These are phyloP conservation scores for Coelopa frigida DNA, from an alignment of 1,140 invertebrate genomes.

Conservation along the genomic window DNA sequence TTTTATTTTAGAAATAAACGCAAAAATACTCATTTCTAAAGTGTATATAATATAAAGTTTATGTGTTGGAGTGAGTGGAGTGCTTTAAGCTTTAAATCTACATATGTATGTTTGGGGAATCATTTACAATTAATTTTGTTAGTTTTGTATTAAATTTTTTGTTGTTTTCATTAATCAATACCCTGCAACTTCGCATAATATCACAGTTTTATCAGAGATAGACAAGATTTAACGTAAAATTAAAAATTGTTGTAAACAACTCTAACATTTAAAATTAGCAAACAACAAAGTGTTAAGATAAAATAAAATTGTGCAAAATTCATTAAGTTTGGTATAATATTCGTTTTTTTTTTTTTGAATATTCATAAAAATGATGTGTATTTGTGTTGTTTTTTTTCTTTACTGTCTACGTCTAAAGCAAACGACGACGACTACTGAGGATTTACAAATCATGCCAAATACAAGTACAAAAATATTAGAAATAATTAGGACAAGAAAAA, in stretches of 20 bases:
- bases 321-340: conserved; percentile 8
- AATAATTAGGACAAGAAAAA: too few relatives aligned
- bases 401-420: not conserved
- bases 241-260: conserved; percentile 4
- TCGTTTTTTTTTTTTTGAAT: conserved; percentile 5
- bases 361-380: not conserved
- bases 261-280: not conserved
- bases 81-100: not conserved
- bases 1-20: too few relatives aligned
- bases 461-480: conserved; percentile 1
- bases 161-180: conserved; percentile 34
- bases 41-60: too few relatives aligned
- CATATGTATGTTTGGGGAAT: not conserved
- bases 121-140: conserved; percentile 20
- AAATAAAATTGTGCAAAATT: not conserved
- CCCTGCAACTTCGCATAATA: conserved; percentile 44
- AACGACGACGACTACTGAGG: not conserved
- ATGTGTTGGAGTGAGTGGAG: too few relatives aligned
- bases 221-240: conserved; percentile 13
- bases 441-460: conserved; percentile 3
- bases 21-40: too few relatives aligned
- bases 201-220: conserved; percentile 44
- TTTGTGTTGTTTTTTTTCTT: not conserved
- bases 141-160: conserved; percentile 23
- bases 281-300: not conserved